These are phyloP conservation scores for Meloidogyne floridensis DNA, from an alignment of 1,140 invertebrate species.

Conservation along the genomic window DNA sequence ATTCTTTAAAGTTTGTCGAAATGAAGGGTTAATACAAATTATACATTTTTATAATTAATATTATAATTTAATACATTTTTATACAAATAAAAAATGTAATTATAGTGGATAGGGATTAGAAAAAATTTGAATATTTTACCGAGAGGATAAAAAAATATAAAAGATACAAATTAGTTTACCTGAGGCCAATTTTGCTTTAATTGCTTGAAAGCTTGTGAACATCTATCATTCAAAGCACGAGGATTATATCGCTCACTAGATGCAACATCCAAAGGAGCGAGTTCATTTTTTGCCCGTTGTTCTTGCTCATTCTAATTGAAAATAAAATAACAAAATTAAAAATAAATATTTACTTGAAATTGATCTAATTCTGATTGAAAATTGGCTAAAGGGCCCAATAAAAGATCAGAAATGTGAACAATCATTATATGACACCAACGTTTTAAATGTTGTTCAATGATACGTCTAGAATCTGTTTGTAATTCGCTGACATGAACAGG, in stretches of 20 bases:
- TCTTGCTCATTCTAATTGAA: constrained; percentile 18
- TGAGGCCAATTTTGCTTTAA: constrained; percentile 57
- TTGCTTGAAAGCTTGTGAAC: constrained; percentile 50
- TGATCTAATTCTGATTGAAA: constrained; percentile 41
- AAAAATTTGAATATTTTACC: too few relatives aligned
- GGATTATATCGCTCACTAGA: constrained; percentile 36
- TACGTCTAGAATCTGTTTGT: constrained; percentile 56
- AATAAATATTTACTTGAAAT: constrained; percentile 16
- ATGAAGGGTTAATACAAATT: too few relatives aligned
- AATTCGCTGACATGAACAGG: constrained; percentile 61
- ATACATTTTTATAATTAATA: too few relatives aligned
- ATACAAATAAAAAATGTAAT: too few relatives aligned
- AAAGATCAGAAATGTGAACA: constrained; percentile 42
- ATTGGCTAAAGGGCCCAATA: constrained; percentile 39
- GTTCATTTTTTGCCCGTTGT: constrained; percentile 19
- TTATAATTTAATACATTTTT: too few relatives aligned
- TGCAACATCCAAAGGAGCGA: constrained; percentile 22
- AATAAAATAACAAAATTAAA: neutral
- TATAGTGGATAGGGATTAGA: too few relatives aligned
- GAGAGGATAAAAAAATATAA: neutral
- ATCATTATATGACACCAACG: constrained; percentile 56
- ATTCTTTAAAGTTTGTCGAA: too few relatives aligned
- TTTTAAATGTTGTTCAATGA: constrained; percentile 58
- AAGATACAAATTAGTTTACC: constrained; percentile 15
- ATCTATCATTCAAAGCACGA: constrained; percentile 47